Evolutionary conservation across 2,888 invertebrate species (phyloP).

Genomic region (Aelia acuminata): DNA sequence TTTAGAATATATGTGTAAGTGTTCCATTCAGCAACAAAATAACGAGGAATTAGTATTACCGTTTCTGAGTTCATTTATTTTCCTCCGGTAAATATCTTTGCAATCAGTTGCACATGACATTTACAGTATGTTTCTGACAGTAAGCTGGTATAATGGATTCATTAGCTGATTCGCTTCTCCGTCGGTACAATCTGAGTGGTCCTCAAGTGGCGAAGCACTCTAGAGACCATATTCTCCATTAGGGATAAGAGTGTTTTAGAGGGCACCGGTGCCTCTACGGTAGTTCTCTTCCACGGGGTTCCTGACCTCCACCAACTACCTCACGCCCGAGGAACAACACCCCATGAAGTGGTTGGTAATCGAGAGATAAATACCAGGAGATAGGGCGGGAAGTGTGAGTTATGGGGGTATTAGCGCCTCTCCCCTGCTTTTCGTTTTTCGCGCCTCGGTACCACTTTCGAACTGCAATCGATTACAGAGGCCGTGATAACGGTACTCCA

Average conservation of each 20-base stretch:
- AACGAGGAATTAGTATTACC: too few species aligned
- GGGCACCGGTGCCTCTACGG: neutral
- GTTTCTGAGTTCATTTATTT: neutral
- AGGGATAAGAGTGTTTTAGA: slow-evolving; percentile 30
- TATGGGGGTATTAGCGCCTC: neutral
- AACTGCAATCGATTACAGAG: too few species aligned
- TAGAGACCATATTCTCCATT: slow-evolving; percentile 3
- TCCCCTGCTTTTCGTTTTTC: neutral
- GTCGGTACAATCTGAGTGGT: neutral
- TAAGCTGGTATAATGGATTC: neutral
- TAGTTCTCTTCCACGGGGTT: neutral
- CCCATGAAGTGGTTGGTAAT: slow-evolving; percentile 20
- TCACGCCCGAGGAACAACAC: neutral
- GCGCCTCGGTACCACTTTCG: too few species aligned
- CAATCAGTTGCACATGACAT: neutral
- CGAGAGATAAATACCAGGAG: neutral
- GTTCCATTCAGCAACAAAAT: too few species aligned
- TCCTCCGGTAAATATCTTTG: neutral
- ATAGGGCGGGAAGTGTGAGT: neutral
- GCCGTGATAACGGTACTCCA: too few species aligned
- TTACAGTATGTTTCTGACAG: neutral
- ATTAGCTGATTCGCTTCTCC: neutral
- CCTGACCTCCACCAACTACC: neutral
- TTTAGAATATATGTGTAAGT: too few species aligned
- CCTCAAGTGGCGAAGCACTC: neutral